Conservation (phyloP, 2,888 invertebrate species). For the Pristionchus fissidentatus region DNA sequence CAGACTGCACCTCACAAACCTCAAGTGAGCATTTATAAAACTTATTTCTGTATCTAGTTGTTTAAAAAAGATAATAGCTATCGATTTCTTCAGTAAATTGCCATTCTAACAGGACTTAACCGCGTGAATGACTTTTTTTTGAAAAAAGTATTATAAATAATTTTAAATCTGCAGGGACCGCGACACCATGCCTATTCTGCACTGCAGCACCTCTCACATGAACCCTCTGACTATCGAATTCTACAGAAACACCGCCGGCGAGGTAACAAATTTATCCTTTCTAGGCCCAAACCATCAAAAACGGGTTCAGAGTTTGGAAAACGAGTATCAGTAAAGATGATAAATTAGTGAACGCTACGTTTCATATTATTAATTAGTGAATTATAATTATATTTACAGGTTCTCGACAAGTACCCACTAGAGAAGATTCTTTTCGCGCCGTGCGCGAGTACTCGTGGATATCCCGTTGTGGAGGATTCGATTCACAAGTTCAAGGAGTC, state of each 20-base stretch:
- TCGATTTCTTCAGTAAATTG: no score
- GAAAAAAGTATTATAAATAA: no score
- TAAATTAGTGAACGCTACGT: no score
- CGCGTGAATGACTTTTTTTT: constrained; percentile 43
- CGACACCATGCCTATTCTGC: constrained; percentile 83
- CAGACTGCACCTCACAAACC: constrained; percentile 70
- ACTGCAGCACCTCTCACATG: constrained; percentile 89
- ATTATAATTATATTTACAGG: no score
- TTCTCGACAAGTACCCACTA: neutral
- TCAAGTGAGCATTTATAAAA: neutral
- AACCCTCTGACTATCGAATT: constrained; percentile 82
- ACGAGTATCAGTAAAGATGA: no score
- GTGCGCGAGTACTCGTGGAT: neutral
- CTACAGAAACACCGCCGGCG: neutral
- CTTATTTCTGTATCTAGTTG: no score
- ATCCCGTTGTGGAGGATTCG: neutral
- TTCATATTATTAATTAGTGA: no score
- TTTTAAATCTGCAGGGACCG: neutral
- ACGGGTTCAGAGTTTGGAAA: no score
- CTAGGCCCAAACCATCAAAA: no score
- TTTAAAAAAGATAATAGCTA: no score
- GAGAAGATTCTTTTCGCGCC: constrained; percentile 35
- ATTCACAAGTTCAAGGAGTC: neutral
- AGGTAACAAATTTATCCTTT: neutral
- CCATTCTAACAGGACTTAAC: no score